Evolutionary conservation across 2,888 invertebrate genomes (phyloP), one percentile per base, ranked within the genome.

Genomic region (Oxystoma pomonae): DNA sequence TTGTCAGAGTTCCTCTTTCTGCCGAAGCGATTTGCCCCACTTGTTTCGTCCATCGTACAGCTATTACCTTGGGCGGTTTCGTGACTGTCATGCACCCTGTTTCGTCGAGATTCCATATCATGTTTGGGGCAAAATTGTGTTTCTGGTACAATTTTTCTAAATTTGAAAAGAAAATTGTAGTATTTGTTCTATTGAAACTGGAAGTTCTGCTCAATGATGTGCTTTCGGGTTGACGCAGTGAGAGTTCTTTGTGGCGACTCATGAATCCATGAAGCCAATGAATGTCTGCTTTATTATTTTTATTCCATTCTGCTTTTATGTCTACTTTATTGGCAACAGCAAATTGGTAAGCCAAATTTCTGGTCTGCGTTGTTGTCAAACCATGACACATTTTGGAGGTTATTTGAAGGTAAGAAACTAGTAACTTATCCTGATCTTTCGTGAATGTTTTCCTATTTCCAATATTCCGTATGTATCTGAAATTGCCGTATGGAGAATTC

Each of bases 191-290:
- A 58, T 65, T 65, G 53, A 63, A 65, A 35, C 60, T 63, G 1
- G 63, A 60, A 56, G 63, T 57, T 53, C 63, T n/a, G 22, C 49
- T 49, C 22, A 65, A 20, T 5, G 56, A 63, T 1, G 65, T 63
- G 51, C 52, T 63, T 52, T 57, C 65, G 19, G 59, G 60, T 52
- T 60, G 55, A 51, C 63, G 16, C 12, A 63, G 22, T 2, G 60
- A 35, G 35, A 65, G 57, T 17, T 59, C 57, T 21, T 49, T 63
- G 21, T 65, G 55, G 57, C 62, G 17, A 16, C 49, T 59, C 49
- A 65, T 57, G 51, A 65, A 65, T 1, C 63, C 62, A 18, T 56
- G 60, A 22, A 65, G 57, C 60, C 65, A 65, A n/a, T 65, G 52
- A 56, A 56, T 56, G 58, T 59, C 61, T 17, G 65, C 65, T 51